Evolutionary conservation across 64 coral and sea anemone genomes (phyloP).

Genomic region (Orbicella faveolata): DNA sequence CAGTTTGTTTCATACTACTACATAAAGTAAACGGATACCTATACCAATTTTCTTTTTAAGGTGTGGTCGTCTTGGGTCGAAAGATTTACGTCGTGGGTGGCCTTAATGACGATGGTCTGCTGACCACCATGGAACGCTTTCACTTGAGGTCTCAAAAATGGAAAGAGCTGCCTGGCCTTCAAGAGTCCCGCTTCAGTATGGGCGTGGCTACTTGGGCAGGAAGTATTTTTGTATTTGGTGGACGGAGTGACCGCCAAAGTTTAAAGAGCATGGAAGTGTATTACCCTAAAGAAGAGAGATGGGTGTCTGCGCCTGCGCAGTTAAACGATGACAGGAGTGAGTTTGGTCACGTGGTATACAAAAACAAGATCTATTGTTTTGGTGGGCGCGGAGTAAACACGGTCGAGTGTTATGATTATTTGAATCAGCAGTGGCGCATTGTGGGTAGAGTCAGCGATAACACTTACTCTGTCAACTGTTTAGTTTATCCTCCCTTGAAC

Average conservation of each 20-base stretch:
- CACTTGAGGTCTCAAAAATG: slow-evolving; percentile 61
- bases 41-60: not conserved
- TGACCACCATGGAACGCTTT: slow-evolving; percentile 54
- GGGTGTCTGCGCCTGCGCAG: not conserved
- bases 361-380: slow-evolving; percentile 55
- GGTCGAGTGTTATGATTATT: slow-evolving; percentile 26
- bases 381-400: slow-evolving; percentile 43
- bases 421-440: slow-evolving; percentile 18
- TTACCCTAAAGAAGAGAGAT: slow-evolving; percentile 6
- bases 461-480: slow-evolving; percentile 29
- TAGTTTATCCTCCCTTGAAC: slow-evolving; percentile 32
- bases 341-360: slow-evolving; percentile 23
- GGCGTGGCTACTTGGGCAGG: slow-evolving; percentile 28
- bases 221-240: slow-evolving; percentile 64
- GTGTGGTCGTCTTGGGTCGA: slow-evolving; percentile 27
- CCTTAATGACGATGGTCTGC: slow-evolving; percentile 55
- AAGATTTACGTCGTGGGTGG: slow-evolving; percentile 80
- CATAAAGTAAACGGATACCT: not conserved
- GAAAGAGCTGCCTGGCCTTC: slow-evolving; percentile 30
- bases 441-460: slow-evolving; percentile 29
- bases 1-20: too few species aligned
- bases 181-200: slow-evolving; percentile 55
- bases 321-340: slow-evolving; percentile 44
- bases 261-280: slow-evolving; percentile 55
- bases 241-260: slow-evolving; percentile 58